Conservation (phyloP, 2,888 invertebrate species). For the Cryptosula pallasiana region DNA sequence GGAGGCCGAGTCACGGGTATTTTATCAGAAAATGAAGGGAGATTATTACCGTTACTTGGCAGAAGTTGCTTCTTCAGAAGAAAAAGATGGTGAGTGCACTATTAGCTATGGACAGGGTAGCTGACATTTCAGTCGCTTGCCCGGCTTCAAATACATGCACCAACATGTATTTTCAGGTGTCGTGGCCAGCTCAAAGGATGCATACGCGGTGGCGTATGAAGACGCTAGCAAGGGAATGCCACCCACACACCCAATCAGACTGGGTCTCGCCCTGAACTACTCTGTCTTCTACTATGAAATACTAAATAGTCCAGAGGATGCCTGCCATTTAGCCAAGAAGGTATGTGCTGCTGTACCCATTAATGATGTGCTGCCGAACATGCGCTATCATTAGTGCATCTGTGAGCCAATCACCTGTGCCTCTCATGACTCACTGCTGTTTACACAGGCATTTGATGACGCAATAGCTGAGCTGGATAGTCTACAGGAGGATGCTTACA, state of each 20-base stretch:
- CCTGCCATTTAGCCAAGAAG: slow-evolving; percentile 99
- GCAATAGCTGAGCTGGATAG: slow-evolving; percentile 99
- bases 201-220: slow-evolving; percentile 97
- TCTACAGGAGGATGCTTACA: slow-evolving; percentile 99
- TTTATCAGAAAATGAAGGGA: slow-evolving; percentile 99
- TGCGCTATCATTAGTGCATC: too few species aligned
- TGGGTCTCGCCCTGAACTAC: slow-evolving; percentile 98
- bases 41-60: slow-evolving; percentile 99
- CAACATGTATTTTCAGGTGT: slow-evolving; percentile 67
- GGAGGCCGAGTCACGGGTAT: slow-evolving; percentile 96
- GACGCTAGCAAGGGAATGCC: slow-evolving; percentile 97
- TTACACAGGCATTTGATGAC: slow-evolving; percentile 95
- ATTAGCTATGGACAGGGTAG: too few species aligned
- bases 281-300: slow-evolving; percentile 99
- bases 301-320: slow-evolving; percentile 96
- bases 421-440: too few species aligned
- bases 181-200: slow-evolving; percentile 93
- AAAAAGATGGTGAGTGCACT: neutral
- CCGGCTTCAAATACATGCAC: too few species aligned
- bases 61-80: slow-evolving; percentile 58
- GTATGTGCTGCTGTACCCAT: too few species aligned
- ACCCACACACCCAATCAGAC: slow-evolving; percentile 97
- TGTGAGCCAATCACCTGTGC: too few species aligned
- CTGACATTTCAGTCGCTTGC: too few species aligned
- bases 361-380: too few species aligned